Percentiles rank a stretch among this genome's conserved stretches.
Conservation (phyloP, 2,888 invertebrate species). For the Myopa tessellatipennis region DNA sequence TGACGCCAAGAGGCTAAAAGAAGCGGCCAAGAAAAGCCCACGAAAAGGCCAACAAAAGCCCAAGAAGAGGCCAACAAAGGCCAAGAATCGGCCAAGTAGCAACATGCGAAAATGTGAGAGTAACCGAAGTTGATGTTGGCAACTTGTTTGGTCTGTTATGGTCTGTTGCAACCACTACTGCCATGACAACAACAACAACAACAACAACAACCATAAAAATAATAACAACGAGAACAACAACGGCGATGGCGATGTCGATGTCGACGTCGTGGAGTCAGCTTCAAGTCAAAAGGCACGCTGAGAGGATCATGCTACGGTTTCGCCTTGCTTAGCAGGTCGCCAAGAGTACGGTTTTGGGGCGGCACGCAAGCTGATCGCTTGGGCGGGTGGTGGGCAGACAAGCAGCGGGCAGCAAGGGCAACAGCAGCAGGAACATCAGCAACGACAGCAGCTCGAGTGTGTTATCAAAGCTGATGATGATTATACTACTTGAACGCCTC, state of each 20-base stretch:
- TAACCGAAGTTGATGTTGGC: constrained; percentile 30
- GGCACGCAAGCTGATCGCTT: constrained; percentile 5
- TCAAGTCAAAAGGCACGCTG: constrained; percentile 47
- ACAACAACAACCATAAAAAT: constrained; percentile 25
- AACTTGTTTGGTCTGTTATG: constrained; percentile 28
- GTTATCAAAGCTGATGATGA: constrained; percentile 65
- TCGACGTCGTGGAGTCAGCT: constrained; percentile 18
- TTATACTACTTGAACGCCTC: constrained; percentile 54
- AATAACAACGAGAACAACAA: constrained; percentile 38
- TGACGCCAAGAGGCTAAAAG: too few species aligned
- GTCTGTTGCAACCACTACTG: constrained; percentile 37
- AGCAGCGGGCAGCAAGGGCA: constrained; percentile 6
- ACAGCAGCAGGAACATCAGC: neutral
- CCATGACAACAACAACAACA: constrained; percentile 24
- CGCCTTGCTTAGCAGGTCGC: constrained; percentile 4
- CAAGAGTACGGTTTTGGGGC: neutral
- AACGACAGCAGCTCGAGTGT: constrained; percentile 50
- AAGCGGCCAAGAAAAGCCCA: too few species aligned
- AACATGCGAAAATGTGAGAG: constrained; percentile 26
- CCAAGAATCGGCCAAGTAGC: neutral
- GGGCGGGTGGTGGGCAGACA: neutral
- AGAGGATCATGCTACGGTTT: constrained; percentile 30
- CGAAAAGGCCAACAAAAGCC: neutral
- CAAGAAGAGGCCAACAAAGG: neutral
- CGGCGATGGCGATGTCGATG: neutral